Conservation (phyloP, 2,888 invertebrate species). For the Cantharis flavilabris region DNA sequence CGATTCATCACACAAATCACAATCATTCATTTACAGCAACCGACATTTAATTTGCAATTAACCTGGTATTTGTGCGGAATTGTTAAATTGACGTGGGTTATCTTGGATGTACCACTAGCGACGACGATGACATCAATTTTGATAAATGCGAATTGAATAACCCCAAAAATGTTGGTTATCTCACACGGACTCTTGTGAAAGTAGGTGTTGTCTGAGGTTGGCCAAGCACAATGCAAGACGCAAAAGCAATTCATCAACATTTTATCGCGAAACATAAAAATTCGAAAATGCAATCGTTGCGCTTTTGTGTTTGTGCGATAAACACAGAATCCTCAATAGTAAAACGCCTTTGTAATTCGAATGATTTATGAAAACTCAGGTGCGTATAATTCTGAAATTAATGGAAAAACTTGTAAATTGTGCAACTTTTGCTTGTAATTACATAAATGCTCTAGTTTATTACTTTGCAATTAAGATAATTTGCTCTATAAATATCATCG, state of each 20-base stretch:
- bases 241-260: not conserved
- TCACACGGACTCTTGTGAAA: not conserved
- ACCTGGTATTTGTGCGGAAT: conserved; percentile 10
- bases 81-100: not conserved
- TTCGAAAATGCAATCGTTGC: not conserved
- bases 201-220: not conserved
- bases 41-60: conserved; percentile 16
- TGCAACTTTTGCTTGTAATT: not conserved
- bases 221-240: not conserved
- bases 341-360: not conserved
- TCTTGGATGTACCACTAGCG: conserved; percentile 1
- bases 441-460: not conserved
- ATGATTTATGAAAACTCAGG: not conserved
- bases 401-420: not conserved
- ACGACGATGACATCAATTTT: conserved; percentile 5
- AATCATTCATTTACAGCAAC: conserved; percentile 11
- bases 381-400: not conserved
- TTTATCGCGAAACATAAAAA: not conserved
- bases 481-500: not conserved
- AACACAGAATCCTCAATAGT: not conserved
- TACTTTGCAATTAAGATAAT: not conserved
- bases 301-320: not conserved
- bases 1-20: conserved; percentile 14
- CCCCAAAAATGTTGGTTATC: not conserved
- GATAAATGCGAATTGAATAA: conserved; percentile 5